Percentiles rank a stretch among this genome's conserved stretches.
phyloP scores from a whole-genome alignment of 2,113 vertebrate species.

The Poecilia latipinna region DNA sequence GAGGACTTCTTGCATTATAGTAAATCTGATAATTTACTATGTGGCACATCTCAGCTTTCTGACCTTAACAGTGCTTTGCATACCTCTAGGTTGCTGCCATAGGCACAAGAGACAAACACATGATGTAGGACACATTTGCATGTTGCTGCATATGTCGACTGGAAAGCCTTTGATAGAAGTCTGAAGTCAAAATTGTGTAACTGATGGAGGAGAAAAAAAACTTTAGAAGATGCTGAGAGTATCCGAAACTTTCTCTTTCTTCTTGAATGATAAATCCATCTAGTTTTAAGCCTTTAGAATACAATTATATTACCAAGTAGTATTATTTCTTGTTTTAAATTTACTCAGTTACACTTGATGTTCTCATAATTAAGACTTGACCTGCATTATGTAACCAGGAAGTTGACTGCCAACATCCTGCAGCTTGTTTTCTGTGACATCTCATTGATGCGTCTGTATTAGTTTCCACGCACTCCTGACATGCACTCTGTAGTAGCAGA shows the following conservation, averaged over 20 bases:
- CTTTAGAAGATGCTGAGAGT: not conserved
- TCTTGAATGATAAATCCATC: not conserved
- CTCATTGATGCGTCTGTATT: slow-evolving; percentile 79
- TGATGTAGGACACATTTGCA: slow-evolving; percentile 51
- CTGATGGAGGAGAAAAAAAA: not conserved
- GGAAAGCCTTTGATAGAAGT: slow-evolving; percentile 51
- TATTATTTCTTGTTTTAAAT: slow-evolving; percentile 4
- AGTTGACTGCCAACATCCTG: slow-evolving; percentile 77
- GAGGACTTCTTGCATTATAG: not conserved
- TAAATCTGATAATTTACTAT: slow-evolving; percentile 32
- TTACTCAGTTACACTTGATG: slow-evolving; percentile 25
- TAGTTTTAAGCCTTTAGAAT: slow-evolving; percentile 3
- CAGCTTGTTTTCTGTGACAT: slow-evolving; percentile 80
- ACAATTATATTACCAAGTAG: not conserved
- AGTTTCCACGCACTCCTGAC: slow-evolving; percentile 65
- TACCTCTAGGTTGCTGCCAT: slow-evolving; percentile 48
- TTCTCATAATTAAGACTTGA: slow-evolving; percentile 44
- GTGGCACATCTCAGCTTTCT: slow-evolving; percentile 44
- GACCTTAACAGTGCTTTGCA: slow-evolving; percentile 40
- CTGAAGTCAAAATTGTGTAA: slow-evolving; percentile 40
- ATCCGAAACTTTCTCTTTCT: not conserved
- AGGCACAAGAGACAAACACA: slow-evolving; percentile 40
- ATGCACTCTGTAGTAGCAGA: slow-evolving; percentile 51
- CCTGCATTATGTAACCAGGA: slow-evolving; percentile 73
- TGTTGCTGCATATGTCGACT: slow-evolving; percentile 25